A percentile compares a stretch with the other conserved stretches of the same genome.
phyloP scores from a whole-genome alignment of 2,888 invertebrate species.

The Pomacea canaliculata region DNA sequence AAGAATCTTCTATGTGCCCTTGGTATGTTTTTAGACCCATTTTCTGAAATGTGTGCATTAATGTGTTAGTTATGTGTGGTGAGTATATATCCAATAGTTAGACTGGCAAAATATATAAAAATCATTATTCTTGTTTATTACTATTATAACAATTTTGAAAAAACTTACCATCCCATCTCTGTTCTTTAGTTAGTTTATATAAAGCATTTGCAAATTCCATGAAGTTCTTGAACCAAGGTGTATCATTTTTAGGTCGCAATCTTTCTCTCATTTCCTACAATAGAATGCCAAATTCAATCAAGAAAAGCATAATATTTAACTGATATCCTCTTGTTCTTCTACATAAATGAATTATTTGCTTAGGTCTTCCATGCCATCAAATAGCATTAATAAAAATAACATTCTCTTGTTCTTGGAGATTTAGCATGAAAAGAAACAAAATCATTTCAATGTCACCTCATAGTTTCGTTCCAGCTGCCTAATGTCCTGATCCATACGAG shows the following conservation, averaged over 20 bases:
- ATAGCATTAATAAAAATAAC: slow-evolving; percentile 4
- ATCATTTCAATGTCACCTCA: slow-evolving; percentile 26
- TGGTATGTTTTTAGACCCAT: too few species aligned
- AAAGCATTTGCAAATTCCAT: slow-evolving; percentile 61
- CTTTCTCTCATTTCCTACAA: slow-evolving; percentile 31
- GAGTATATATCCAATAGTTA: too few species aligned
- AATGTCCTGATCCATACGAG: slow-evolving; percentile 36
- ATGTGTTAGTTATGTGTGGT: too few species aligned
- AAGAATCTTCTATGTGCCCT: too few species aligned
- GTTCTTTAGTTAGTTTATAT: slow-evolving; percentile 52
- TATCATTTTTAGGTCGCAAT: slow-evolving; percentile 25
- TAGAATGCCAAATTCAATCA: background rate
- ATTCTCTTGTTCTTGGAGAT: background rate
- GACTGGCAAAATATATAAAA: too few species aligned
- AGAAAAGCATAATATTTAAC: too few species aligned
- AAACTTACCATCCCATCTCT: slow-evolving; percentile 51
- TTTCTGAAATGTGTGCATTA: too few species aligned
- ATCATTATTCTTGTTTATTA: too few species aligned
- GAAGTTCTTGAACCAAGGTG: slow-evolving; percentile 64
- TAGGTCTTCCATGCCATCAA: too few species aligned
- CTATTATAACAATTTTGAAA: background rate
- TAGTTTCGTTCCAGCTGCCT: slow-evolving; percentile 39
- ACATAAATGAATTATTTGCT: too few species aligned
- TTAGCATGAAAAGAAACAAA: too few species aligned
- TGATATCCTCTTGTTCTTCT: too few species aligned